Evolutionary conservation across 2,113 vertebrate species (phyloP), one percentile per base, ranked within the genome.

Genomic region (Pontoporia blainvillei): DNA sequence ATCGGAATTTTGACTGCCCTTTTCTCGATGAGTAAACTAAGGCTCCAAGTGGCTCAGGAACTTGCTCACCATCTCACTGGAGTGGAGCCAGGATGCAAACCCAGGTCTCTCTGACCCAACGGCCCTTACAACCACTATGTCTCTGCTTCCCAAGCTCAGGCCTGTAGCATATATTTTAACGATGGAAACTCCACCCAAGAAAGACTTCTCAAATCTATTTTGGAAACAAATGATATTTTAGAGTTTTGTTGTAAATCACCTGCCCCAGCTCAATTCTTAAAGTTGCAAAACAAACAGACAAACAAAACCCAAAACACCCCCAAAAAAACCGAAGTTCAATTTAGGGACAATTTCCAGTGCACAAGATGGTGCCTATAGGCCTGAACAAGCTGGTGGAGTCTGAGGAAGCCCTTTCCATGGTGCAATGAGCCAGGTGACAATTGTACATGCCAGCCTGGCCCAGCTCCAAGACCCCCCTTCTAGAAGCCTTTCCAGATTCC

Each of bases 51-150:
- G 49, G 11, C 52, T n/a, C 69, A 34, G 27, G 34, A 72, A 72
- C 54, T 82, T 31, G 21, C 83, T 49, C 25, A 7, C 49, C 41
- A 57, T 18, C 41, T 97, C 84, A 29, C 66, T 41, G 17, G 66
- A 54, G 39, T 9, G 1, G 41, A 95, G 41, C 14, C 66, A 76
- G 14, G 11, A 78, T 86, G 17, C 6, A 61, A 73, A 72, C 18
- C 6, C 67, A 67, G 34, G 20, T 25, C 5, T 88, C 31, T 78
- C 46, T 69, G 54, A 71, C 20, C 41, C 64, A 12, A 25, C 1
- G 12, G 13, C 3, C 1, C 1, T 3, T 11, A 12, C 12, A 18
- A 36, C 39, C 36, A 14, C n/a, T 44, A 2, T 1, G 8, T 7
- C 44, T 46, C 20, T 57, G 8, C 25, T 88, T 78, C 76, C 52